These are phyloP conservation scores for Corythoichthys intestinalis DNA, from an alignment of 2,113 vertebrate species.

Conservation along the genomic window DNA sequence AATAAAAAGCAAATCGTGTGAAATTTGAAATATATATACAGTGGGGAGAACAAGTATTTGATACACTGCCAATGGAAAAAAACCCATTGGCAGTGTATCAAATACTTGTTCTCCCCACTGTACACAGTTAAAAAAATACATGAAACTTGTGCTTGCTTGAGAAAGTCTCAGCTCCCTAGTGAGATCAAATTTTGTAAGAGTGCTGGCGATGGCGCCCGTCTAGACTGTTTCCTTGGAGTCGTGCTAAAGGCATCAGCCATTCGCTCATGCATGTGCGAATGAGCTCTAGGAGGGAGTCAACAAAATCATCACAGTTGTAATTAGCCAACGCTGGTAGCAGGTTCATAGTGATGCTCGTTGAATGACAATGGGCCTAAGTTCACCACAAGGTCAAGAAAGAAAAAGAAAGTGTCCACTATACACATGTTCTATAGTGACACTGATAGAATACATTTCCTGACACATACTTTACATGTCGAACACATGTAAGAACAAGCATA, in stretches of 20 bases:
- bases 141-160: conserved; percentile 5
- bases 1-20: too few species aligned
- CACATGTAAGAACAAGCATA: background rate
- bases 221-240: conserved; percentile 47
- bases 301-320: conserved; percentile 44
- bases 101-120: too few species aligned
- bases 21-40: too few species aligned
- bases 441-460: conserved; percentile 15
- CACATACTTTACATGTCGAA: background rate
- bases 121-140: background rate
- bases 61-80: too few species aligned
- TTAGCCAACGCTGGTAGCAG: conserved; percentile 45
- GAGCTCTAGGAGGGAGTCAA: conserved; percentile 13
- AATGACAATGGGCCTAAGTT: conserved; percentile 45
- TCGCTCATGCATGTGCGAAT: conserved; percentile 15
- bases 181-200: background rate
- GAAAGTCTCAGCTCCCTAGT: conserved; percentile 21
- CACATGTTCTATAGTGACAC: background rate
- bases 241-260: conserved; percentile 5
- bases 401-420: conserved; percentile 14
- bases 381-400: conserved; percentile 39
- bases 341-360: conserved; percentile 20
- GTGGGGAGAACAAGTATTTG: too few species aligned
- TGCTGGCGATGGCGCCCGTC: conserved; percentile 22
- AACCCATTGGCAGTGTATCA: too few species aligned